Conservation (phyloP, 2,113 vertebrate species). For the Ciconia stormi region DNA sequence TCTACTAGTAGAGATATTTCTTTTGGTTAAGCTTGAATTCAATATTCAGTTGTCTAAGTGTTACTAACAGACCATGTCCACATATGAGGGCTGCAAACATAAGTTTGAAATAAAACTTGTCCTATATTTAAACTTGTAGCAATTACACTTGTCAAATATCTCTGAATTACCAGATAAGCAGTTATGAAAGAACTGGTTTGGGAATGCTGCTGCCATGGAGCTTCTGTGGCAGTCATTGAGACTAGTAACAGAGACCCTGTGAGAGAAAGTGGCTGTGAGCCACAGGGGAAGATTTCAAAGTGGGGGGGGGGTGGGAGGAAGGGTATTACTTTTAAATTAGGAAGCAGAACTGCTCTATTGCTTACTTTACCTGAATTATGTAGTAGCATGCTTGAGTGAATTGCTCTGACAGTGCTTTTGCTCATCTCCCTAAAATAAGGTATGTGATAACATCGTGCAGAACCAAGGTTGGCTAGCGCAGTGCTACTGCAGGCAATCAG, state of each 20-base stretch:
- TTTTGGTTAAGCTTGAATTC: neutral
- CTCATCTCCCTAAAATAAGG: neutral
- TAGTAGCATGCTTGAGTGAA: neutral
- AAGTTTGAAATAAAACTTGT: neutral
- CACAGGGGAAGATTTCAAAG: neutral
- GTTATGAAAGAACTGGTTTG: neutral
- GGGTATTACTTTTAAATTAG: neutral
- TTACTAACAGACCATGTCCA: neutral
- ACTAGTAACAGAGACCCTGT: neutral
- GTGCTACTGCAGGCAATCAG: neutral
- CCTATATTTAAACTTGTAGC: neutral
- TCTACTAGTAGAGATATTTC: neutral
- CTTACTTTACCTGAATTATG: neutral
- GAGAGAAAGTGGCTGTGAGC: neutral
- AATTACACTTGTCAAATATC: neutral
- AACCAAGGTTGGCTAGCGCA: neutral
- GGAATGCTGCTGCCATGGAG: neutral
- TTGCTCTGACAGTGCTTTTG: neutral
- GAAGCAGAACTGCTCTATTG: neutral
- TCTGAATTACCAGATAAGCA: neutral
- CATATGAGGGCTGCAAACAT: neutral
- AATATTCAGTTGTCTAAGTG: neutral
- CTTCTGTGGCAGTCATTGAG: neutral
- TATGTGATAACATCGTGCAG: neutral
- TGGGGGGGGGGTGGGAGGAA: neutral